phyloP scores from a whole-genome alignment of 1,140 invertebrate species.

The Coelopa frigida region DNA sequence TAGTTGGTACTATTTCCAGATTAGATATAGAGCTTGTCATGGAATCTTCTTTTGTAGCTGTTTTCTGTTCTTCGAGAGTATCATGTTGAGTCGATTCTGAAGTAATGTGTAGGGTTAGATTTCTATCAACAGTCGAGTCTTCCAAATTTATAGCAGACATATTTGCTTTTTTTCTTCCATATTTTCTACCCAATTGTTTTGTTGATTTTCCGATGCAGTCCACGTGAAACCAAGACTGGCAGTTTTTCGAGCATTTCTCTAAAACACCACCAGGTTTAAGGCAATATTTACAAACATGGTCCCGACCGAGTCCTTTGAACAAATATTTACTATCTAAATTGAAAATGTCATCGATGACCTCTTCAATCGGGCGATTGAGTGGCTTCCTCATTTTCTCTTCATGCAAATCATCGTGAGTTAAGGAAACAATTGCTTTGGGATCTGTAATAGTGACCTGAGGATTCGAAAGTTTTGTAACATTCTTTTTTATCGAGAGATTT shows the following conservation, averaged over 20 bases:
- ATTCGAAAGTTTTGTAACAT: too few relatives aligned
- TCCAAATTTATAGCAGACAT: neutral
- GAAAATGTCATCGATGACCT: slow-evolving; percentile 37
- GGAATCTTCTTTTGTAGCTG: too few relatives aligned
- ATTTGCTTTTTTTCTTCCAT: neutral
- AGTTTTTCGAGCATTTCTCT: slow-evolving; percentile 49
- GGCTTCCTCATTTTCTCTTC: slow-evolving; percentile 18
- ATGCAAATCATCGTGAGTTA: too few relatives aligned
- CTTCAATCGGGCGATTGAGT: slow-evolving; percentile 34
- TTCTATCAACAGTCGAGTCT: neutral
- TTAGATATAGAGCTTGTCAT: too few relatives aligned
- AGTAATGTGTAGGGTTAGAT: neutral
- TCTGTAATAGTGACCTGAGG: too few relatives aligned
- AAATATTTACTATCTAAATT: slow-evolving; percentile 46
- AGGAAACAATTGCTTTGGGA: too few relatives aligned
- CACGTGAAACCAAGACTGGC: slow-evolving; percentile 45
- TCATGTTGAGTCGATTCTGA: too few relatives aligned
- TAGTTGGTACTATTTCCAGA: too few relatives aligned
- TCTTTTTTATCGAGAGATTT: too few relatives aligned
- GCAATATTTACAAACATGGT: slow-evolving; percentile 57
- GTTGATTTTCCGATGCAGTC: slow-evolving; percentile 27
- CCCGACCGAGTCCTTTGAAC: slow-evolving; percentile 49
- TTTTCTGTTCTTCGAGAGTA: too few relatives aligned
- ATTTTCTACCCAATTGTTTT: too few relatives aligned
- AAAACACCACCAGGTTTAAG: slow-evolving; percentile 49